Evolutionary conservation across 1,140 invertebrate species (phyloP), one percentile per base, ranked within the genome.

Genomic region (Drosophila orosa): DNA sequence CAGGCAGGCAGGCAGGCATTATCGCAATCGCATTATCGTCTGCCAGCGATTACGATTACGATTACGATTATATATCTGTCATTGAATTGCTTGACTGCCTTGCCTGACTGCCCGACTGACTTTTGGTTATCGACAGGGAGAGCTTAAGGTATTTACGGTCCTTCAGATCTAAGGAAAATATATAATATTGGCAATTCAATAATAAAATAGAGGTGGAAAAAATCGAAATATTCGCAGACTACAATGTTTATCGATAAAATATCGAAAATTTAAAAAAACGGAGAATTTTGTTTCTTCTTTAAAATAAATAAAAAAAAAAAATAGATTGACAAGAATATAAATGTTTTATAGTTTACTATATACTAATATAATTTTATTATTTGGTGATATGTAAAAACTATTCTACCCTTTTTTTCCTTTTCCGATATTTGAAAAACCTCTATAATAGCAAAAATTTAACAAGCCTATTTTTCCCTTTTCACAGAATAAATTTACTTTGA

Each of bases 91-190:
- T 27, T 12, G 15, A 25, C 54, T 17, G n/a, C 29, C 40, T 31
- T 24, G 62, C 56, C 62, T 17, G 25, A 17, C 25, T 7, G 47
- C 25, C 25, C 42, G 42, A 29, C 42, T 35, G 42, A 22, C 44
- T 65, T 67, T 31, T 48, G 27, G 33, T 65, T 50, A 67, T 65
- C 65, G 40, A 24, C 31, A 25, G 6, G 33, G 27, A 22, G 63
- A 22, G 63, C 63, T 65, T 63, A 65, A 65, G 59, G 59, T 63
- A 67, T 67, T 67, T 67, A 67, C 22, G 27, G 27, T 65, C 65
- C 44, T 50, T n/a, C 35, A 50, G 13, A 19, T 19, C 7, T 6
- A 52, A 22, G 10, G 47, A 2, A 50, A 29, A 50, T 50, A 50
- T 50, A 13, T 27, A 15, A 44, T 22, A 44, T 22, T 13, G 19